phyloP scores from a whole-genome alignment of 2,888 invertebrate species.

The Melieria crassipennis region DNA sequence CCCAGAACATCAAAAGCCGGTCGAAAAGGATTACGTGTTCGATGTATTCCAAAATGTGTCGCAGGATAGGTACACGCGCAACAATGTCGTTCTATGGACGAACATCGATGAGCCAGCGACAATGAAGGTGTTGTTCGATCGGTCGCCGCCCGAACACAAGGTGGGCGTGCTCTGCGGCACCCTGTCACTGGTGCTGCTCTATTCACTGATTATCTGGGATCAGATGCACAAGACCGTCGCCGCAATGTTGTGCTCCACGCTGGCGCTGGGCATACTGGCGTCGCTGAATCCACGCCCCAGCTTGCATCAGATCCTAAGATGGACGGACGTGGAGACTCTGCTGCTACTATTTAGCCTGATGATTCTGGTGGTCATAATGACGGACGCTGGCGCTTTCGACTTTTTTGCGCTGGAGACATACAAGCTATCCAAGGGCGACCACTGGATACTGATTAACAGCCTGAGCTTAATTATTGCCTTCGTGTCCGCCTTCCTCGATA shows the following conservation, averaged over 20 bases:
- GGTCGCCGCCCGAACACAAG: constrained; percentile 3
- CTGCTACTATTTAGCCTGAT: constrained; percentile 80
- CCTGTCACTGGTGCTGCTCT: constrained; percentile 75
- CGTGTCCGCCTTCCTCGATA: constrained; percentile 78
- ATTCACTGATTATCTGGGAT: constrained; percentile 80
- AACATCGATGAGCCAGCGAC: constrained; percentile 38
- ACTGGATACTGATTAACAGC: constrained; percentile 76
- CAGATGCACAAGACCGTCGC: constrained; percentile 76
- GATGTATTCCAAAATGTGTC: constrained; percentile 4
- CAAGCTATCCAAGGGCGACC: constrained; percentile 73
- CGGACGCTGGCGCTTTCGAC: constrained; percentile 82
- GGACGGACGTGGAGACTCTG: constrained; percentile 79
- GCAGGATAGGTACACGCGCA: neutral
- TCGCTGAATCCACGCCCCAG: constrained; percentile 74
- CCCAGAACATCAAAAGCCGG: neutral
- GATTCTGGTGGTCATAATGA: constrained; percentile 78
- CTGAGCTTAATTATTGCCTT: constrained; percentile 76
- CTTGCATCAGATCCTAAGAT: constrained; percentile 72
- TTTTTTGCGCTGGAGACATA: constrained; percentile 76
- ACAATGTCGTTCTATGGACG: constrained; percentile 33
- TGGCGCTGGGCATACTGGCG: constrained; percentile 75
- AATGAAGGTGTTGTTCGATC: constrained; percentile 9
- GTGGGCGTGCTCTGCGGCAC: constrained; percentile 77
- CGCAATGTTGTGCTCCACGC: constrained; percentile 75
- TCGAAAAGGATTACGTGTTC: neutral